Evolutionary conservation across 2,113 vertebrate species (phyloP).

Genomic region (Nothoprocta perdicaria): DNA sequence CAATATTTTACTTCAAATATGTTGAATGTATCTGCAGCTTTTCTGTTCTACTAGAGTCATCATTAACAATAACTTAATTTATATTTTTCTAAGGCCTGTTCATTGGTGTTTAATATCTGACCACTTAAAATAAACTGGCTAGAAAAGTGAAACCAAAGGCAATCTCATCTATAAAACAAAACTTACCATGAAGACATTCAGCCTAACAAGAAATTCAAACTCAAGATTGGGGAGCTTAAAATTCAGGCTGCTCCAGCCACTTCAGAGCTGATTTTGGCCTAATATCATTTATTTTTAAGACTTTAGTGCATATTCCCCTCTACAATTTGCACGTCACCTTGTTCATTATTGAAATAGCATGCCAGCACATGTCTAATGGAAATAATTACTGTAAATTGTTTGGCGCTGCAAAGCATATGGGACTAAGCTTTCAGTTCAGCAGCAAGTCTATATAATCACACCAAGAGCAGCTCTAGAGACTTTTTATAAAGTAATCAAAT

Average conservation of each 20-base stretch:
- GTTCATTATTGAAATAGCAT: slow-evolving; percentile 24
- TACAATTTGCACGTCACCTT: slow-evolving; percentile 2
- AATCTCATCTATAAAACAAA: not conserved
- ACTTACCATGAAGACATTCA: not conserved
- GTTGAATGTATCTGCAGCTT: not conserved
- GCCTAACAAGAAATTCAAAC: not conserved
- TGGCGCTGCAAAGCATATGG: slow-evolving; percentile 18
- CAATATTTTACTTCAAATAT: not conserved
- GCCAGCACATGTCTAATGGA: slow-evolving; percentile 16
- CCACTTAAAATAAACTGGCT: not conserved
- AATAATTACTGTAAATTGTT: slow-evolving; percentile 54
- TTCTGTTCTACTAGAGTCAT: not conserved
- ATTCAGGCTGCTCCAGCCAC: not conserved
- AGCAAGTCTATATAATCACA: slow-evolving; percentile 45
- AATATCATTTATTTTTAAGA: slow-evolving; percentile 15
- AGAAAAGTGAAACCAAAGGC: not conserved
- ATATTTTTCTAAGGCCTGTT: not conserved
- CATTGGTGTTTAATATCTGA: not conserved
- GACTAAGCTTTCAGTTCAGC: slow-evolving; percentile 50
- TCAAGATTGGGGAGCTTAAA: not conserved
- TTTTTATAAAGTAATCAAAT: slow-evolving; percentile 63
- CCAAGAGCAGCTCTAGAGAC: slow-evolving; percentile 29
- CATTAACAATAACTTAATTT: not conserved
- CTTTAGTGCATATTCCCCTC: slow-evolving; percentile 3
- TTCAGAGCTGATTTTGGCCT: not conserved